phyloP scores from a whole-genome alignment of 2,113 vertebrate species.

The Tauraco erythrolophus region DNA sequence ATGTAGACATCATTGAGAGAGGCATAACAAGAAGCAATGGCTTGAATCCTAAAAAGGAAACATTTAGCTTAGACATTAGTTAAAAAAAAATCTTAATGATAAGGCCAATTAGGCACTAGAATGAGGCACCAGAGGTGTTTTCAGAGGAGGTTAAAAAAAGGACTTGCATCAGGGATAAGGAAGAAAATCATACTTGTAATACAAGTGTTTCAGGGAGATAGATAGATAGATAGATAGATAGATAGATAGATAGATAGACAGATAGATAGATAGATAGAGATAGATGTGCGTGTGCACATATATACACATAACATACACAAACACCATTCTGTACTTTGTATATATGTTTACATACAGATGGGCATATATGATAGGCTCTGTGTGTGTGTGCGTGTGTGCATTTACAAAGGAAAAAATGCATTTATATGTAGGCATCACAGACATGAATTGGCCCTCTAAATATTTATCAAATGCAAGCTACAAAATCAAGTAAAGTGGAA shows the following conservation, averaged over 20 bases:
- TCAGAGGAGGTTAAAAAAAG: constrained; percentile 17
- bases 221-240: background rate
- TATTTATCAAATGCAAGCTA: background rate
- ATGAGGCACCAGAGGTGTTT: constrained; percentile 44
- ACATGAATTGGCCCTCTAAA: background rate
- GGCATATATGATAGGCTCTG: background rate
- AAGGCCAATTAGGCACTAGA: constrained; percentile 53
- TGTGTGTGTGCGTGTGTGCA: background rate
- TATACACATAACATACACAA: background rate
- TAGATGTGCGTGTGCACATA: accelerated
- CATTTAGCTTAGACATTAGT: constrained; percentile 59
- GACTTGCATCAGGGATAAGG: background rate
- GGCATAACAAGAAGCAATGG: constrained; percentile 52
- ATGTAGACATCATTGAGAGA: constrained; percentile 49
- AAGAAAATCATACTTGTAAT: background rate
- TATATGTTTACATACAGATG: background rate
- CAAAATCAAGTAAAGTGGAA: background rate
- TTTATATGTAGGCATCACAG: background rate
- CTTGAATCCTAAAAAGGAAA: constrained; percentile 62
- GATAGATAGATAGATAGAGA: background rate
- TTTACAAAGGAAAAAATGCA: background rate
- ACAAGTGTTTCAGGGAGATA: background rate
- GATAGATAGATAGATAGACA: background rate
- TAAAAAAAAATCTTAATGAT: constrained; percentile 51
- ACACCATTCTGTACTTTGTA: background rate